A percentile compares a stretch with the other conserved stretches of the same genome.
Conservation (phyloP, 1,140 invertebrate species). For the Macrocentrus cingulum region DNA sequence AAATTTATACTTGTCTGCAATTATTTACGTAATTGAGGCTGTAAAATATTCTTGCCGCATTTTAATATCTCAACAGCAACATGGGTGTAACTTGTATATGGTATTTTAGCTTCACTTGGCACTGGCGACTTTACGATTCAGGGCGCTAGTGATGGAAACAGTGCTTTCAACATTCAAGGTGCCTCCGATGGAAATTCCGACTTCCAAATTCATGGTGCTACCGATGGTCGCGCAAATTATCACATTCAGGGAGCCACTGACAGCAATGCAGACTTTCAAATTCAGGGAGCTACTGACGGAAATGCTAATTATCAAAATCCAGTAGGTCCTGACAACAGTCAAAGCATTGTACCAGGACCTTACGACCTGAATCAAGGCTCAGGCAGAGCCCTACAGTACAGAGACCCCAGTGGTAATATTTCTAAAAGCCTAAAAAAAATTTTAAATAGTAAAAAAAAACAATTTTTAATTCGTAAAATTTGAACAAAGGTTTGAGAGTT, state of each 20-base stretch:
- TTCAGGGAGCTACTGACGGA: constrained; percentile 42
- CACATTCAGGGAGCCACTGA: constrained; percentile 31
- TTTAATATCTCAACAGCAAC: background rate
- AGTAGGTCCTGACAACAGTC: constrained; percentile 31
- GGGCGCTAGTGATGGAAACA: constrained; percentile 48
- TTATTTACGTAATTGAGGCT: background rate
- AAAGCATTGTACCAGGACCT: constrained; percentile 35
- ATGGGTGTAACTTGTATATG: background rate
- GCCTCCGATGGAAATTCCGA: constrained; percentile 44
- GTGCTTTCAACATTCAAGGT: constrained; percentile 49
- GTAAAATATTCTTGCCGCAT: background rate
- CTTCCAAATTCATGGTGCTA: constrained; percentile 46
- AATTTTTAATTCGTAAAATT: too few relatives aligned
- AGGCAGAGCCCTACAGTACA: constrained; percentile 47
- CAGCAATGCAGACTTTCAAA: constrained; percentile 40
- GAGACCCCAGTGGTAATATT: constrained; percentile 48
- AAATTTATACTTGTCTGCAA: background rate
- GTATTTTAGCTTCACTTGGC: constrained; percentile 42
- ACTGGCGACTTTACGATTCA: constrained; percentile 47
- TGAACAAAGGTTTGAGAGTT: constrained; percentile 50
- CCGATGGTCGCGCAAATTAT: constrained; percentile 25
- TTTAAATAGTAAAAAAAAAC: background rate
- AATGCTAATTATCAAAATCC: constrained; percentile 28
- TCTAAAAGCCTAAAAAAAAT: too few relatives aligned
- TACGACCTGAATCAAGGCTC: constrained; percentile 25